These are phyloP conservation scores for Yponomeuta evonymella DNA, from an alignment of 2,888 invertebrate genomes.

Conservation along the genomic window DNA sequence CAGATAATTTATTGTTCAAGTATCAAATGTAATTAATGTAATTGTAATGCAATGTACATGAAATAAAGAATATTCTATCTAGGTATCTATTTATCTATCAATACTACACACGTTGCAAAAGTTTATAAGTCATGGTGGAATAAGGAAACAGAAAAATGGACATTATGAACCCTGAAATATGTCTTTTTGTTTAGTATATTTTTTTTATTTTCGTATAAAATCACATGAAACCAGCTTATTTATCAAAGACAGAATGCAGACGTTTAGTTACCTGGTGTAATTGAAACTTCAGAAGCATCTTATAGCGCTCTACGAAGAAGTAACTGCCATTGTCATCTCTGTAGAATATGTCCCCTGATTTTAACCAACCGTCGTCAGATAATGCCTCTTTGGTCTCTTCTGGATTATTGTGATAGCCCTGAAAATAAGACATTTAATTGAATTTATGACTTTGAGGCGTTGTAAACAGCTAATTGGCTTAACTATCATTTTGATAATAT, in stretches of 20 bases:
- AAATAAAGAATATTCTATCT: no score
- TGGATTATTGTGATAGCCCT: constrained; percentile 62
- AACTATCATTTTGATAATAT: no score
- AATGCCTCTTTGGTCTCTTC: constrained; percentile 56
- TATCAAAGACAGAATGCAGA: not conserved
- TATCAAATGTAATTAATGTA: no score
- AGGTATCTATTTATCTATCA: no score
- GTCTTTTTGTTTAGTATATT: not conserved
- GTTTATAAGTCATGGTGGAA: no score
- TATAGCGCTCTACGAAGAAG: constrained; percentile 67
- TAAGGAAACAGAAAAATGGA: no score
- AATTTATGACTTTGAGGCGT: no score
- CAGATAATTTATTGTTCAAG: no score
- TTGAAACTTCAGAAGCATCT: constrained; percentile 68
- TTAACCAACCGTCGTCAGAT: constrained; percentile 63
- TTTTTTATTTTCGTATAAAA: not conserved
- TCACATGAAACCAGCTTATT: not conserved
- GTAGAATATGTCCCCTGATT: constrained; percentile 70
- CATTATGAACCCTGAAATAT: no score
- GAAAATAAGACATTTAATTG: constrained; percentile 23
- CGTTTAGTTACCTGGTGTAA: constrained; percentile 55
- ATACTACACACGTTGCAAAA: no score
- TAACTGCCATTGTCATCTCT: constrained; percentile 66
- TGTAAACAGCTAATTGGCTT: no score
- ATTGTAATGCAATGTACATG: no score